phyloP scores from a whole-genome alignment of 92 coral and sea anemone species.

The Diadumene lineata region DNA sequence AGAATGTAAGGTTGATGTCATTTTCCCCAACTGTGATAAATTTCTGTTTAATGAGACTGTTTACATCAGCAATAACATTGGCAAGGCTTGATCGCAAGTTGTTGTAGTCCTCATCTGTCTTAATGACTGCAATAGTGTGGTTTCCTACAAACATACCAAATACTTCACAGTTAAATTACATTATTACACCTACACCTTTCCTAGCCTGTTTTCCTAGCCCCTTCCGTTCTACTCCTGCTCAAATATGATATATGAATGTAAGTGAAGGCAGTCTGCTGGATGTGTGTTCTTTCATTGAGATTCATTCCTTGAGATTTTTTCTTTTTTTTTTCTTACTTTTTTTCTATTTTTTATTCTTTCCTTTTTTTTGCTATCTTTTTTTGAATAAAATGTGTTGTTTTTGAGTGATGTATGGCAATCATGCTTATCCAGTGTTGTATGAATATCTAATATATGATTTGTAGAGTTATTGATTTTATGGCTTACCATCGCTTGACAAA shows the following conservation, averaged over 20 bases:
- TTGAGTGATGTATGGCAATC: no score
- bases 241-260: not conserved
- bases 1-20: conserved; percentile 30
- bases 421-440: no score
- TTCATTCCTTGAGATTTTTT: no score
- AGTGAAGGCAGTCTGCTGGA: no score
- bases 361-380: no score
- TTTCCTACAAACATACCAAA: conserved; percentile 34
- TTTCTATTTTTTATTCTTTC: no score
- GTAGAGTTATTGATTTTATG: not conserved
- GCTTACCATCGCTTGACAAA: conserved; percentile 12
- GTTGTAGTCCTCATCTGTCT: conserved; percentile 38
- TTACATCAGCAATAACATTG: conserved; percentile 42
- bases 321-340: no score
- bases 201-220: no score
- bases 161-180: not conserved
- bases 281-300: no score
- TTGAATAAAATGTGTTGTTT: no score
- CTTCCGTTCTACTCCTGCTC: no score
- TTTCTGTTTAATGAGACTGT: conserved; percentile 24
- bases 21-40: conserved; percentile 17
- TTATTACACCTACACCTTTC: not conserved
- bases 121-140: conserved; percentile 54
- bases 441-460: not conserved
- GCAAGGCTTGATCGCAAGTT: conserved; percentile 21